These are phyloP conservation scores for Apodemia hepburni DNA, from an alignment of 2,888 invertebrate genomes.

Conservation along the genomic window DNA sequence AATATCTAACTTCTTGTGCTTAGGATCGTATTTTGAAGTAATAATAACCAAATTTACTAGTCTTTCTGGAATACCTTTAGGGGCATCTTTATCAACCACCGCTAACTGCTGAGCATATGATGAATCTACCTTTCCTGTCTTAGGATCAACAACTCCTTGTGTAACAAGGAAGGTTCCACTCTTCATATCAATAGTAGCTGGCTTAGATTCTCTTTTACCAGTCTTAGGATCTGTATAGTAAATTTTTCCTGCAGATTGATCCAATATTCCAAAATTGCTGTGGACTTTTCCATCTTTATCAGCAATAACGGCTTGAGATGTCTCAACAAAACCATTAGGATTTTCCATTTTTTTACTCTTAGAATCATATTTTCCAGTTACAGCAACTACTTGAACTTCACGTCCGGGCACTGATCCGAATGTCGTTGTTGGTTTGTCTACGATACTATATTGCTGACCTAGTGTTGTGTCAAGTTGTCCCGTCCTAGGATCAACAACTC, in stretches of 20 bases:
- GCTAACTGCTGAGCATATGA: conserved; percentile 79
- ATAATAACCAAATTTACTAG: conserved; percentile 71
- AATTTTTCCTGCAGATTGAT: conserved; percentile 78
- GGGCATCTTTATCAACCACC: conserved; percentile 67
- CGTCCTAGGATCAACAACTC: conserved; percentile 80
- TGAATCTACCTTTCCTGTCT: conserved; percentile 83
- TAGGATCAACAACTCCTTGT: conserved; percentile 81
- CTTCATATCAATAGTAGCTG: conserved; percentile 76
- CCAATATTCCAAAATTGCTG: conserved; percentile 82
- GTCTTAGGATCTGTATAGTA: conserved; percentile 80
- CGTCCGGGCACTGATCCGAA: conserved; percentile 62
- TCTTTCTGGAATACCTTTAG: conserved; percentile 69
- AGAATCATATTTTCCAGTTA: conserved; percentile 80
- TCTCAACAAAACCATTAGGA: conserved; percentile 77
- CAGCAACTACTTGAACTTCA: conserved; percentile 78
- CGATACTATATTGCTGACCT: conserved; percentile 81
- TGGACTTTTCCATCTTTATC: conserved; percentile 87
- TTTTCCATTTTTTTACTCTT: conserved; percentile 80
- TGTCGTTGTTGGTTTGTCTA: conserved; percentile 77
- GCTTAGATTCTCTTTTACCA: conserved; percentile 82
- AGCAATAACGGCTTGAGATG: conserved; percentile 78
- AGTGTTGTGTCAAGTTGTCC: conserved; percentile 77
- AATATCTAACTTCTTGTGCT: conserved; percentile 70
- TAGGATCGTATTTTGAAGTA: conserved; percentile 81
- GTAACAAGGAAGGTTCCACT: conserved; percentile 80